Conservation (phyloP, 2,113 vertebrate species). For the Xyrauchen texanus region DNA sequence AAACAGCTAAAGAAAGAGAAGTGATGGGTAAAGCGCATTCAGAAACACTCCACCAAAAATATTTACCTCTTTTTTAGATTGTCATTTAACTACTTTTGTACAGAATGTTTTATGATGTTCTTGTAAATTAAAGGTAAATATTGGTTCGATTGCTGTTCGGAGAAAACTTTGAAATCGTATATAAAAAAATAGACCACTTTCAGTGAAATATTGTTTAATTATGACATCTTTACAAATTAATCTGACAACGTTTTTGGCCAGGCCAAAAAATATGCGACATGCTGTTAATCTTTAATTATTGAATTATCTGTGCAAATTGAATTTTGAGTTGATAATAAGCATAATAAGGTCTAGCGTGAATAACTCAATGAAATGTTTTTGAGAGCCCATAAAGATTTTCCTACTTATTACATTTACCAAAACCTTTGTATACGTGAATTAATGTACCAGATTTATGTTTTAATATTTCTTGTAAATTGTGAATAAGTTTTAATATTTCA, state of each 20-base stretch:
- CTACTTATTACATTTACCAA: slow-evolving; percentile 70
- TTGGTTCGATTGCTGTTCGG: slow-evolving; percentile 68
- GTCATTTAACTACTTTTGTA: slow-evolving; percentile 81
- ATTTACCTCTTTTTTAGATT: slow-evolving; percentile 82
- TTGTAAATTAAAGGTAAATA: slow-evolving; percentile 80
- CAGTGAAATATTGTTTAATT: slow-evolving; percentile 78
- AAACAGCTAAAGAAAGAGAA: slow-evolving; percentile 61
- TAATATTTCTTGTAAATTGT: slow-evolving; percentile 97
- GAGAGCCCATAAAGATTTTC: slow-evolving; percentile 77
- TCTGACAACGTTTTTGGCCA: slow-evolving; percentile 62
- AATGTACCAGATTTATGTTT: slow-evolving; percentile 78
- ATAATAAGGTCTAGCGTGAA: slow-evolving; percentile 55
- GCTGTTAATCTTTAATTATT: slow-evolving; percentile 54
- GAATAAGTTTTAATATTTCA: slow-evolving; percentile 91
- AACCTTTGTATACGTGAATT: slow-evolving; percentile 81
- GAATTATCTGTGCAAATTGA: slow-evolving; percentile 56
- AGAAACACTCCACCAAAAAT: slow-evolving; percentile 78
- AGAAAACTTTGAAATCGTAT: slow-evolving; percentile 67
- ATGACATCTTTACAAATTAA: slow-evolving; percentile 43
- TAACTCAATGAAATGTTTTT: slow-evolving; percentile 74
- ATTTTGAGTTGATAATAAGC: slow-evolving; percentile 40
- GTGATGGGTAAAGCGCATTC: slow-evolving; percentile 70
- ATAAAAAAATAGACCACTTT: slow-evolving; percentile 55
- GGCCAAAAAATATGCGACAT: slow-evolving; percentile 72
- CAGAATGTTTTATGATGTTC: slow-evolving; percentile 82